phyloP scores from a whole-genome alignment of 2,888 invertebrate species.

The Sesia bembeciformis region DNA sequence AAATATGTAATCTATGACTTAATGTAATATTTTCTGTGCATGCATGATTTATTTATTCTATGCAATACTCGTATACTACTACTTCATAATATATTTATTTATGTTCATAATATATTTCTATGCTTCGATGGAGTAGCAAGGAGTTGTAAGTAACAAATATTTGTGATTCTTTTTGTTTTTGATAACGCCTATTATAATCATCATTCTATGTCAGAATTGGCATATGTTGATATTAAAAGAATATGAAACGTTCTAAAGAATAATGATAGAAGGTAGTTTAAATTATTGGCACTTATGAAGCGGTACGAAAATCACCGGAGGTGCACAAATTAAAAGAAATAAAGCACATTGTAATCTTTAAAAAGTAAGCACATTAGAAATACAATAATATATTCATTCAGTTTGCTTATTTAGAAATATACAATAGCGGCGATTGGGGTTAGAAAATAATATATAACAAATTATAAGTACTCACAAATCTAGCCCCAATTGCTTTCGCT shows the following conservation, averaged over 20 bases:
- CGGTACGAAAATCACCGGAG: slow-evolving; percentile 5
- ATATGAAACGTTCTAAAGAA: too few relatives aligned
- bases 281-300: slow-evolving; percentile 9
- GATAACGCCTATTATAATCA: not conserved
- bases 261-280: not conserved
- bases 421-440: not conserved
- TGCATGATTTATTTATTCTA: too few relatives aligned
- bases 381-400: not conserved
- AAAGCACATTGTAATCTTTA: slow-evolving; percentile 9
- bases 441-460: not conserved
- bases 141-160: slow-evolving; percentile 60
- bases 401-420: not conserved
- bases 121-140: slow-evolving; percentile 67
- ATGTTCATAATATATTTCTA: slow-evolving; percentile 27
- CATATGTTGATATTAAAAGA: too few relatives aligned
- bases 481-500: too few relatives aligned
- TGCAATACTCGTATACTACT: too few relatives aligned
- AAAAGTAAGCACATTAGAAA: slow-evolving; percentile 10
- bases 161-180: not conserved
- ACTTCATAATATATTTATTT: not conserved
- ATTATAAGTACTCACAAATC: too few relatives aligned
- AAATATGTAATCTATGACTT: too few relatives aligned
- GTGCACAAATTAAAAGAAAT: slow-evolving; percentile 8
- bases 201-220: too few relatives aligned
- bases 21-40: too few relatives aligned